Conservation (phyloP, 2,797 vertebrate species). For the Brachymystax lenok region DNA sequence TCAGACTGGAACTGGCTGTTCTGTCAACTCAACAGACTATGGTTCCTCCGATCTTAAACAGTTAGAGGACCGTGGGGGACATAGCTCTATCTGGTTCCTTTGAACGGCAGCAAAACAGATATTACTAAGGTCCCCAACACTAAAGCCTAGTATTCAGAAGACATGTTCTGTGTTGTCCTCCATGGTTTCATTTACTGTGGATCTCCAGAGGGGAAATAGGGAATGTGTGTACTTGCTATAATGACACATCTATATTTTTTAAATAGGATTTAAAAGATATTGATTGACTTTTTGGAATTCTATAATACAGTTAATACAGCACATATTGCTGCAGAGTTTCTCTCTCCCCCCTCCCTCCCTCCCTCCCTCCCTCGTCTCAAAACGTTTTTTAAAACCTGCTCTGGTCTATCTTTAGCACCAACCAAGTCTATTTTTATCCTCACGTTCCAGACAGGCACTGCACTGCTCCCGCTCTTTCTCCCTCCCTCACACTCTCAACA, state of each 20-base stretch:
- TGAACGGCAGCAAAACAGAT: not conserved
- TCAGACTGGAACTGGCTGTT: slow-evolving; percentile 1
- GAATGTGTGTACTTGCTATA: not conserved
- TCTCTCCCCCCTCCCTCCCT: not conserved
- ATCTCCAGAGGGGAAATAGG: not conserved
- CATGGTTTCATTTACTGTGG: not conserved
- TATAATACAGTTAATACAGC: not conserved
- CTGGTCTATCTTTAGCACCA: slow-evolving; percentile 22
- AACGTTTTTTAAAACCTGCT: slow-evolving; percentile 11
- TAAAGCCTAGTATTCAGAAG: not conserved
- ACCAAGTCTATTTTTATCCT: slow-evolving; percentile 19
- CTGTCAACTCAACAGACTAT: no score
- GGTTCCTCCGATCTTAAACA: not conserved
- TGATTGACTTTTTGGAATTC: not conserved
- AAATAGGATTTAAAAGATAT: not conserved
- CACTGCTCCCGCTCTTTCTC: not conserved
- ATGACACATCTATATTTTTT: not conserved
- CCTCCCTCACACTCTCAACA: not conserved
- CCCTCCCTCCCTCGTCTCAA: slow-evolving; percentile 8
- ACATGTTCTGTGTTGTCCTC: no score
- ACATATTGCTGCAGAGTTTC: not conserved
- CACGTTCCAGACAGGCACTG: slow-evolving; percentile 21
- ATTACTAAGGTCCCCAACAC: not conserved
- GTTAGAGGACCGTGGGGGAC: not conserved
- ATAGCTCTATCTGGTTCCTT: not conserved